phyloP scores from a whole-genome alignment of 2,888 invertebrate species.

The Saturnia japonica region DNA sequence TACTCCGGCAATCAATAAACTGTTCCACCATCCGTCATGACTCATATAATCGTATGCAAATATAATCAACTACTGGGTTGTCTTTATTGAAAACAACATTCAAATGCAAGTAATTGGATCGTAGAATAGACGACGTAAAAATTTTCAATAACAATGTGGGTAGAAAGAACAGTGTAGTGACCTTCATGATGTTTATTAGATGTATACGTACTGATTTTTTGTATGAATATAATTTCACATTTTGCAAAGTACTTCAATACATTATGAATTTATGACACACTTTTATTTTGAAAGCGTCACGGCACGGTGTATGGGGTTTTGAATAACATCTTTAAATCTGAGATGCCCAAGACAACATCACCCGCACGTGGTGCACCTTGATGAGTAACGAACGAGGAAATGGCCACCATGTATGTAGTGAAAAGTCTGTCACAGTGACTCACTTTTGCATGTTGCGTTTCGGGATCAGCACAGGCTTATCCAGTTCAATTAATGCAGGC shows the following conservation, averaged over 20 bases:
- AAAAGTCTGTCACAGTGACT: no score
- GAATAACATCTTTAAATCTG: no score
- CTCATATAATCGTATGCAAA: not conserved
- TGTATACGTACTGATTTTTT: not conserved
- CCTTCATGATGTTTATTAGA: constrained; percentile 5
- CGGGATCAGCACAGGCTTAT: no score
- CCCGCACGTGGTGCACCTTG: no score
- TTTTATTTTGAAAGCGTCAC: no score
- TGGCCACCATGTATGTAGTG: no score
- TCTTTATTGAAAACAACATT: constrained; percentile 13
- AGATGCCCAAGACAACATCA: no score
- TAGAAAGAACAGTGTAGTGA: constrained; percentile 11
- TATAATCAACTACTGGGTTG: not conserved
- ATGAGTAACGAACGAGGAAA: no score
- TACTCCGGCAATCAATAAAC: not conserved
- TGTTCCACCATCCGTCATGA: constrained; percentile 4
- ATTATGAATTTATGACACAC: not conserved
- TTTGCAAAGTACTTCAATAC: not conserved
- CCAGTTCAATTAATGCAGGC: no score
- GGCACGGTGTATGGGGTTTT: no score
- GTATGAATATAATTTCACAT: not conserved
- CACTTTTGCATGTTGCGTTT: no score
- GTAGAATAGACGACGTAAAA: constrained; percentile 5
- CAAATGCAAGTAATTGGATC: constrained; percentile 11
- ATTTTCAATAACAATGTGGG: constrained; percentile 8